Conservation (phyloP, 2,797 vertebrate species). For the Mico argentatus region DNA sequence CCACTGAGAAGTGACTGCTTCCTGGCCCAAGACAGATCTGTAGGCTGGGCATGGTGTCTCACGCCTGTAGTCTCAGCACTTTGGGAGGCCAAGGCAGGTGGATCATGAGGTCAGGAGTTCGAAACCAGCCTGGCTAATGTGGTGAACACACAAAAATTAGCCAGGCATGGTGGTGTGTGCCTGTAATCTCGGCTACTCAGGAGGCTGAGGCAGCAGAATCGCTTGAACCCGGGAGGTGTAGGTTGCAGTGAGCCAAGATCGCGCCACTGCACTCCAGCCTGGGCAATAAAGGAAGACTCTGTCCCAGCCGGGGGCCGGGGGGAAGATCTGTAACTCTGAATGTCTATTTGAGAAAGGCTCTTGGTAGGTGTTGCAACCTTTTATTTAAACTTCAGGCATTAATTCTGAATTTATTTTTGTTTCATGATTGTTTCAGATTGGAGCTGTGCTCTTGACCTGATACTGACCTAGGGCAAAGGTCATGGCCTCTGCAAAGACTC, state of each 20-base stretch:
- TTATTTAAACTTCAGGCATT: not conserved
- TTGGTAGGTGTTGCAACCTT: not conserved
- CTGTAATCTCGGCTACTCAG: not conserved
- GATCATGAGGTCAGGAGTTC: not conserved
- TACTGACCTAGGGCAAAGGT: not conserved
- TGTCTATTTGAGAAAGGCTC: not conserved
- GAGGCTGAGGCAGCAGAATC: not conserved
- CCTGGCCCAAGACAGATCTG: not conserved
- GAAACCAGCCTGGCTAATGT: not conserved
- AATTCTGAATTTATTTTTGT: not conserved
- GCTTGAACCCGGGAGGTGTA: accelerated
- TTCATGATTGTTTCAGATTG: not conserved
- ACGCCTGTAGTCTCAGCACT: not conserved
- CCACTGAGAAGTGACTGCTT: not conserved
- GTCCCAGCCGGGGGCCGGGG: not conserved
- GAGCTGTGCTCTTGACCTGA: not conserved
- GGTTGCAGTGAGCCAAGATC: not conserved
- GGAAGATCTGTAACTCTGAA: not conserved
- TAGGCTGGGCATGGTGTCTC: no score
- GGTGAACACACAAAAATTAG: not conserved
- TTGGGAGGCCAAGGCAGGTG: accelerated
- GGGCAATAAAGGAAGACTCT: not conserved
- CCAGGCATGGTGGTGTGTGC: accelerated
- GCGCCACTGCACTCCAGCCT: not conserved
- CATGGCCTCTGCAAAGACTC: not conserved